These are phyloP conservation scores for Drosophila lacertosa DNA, from an alignment of 1,140 invertebrate genomes.

Conservation along the genomic window DNA sequence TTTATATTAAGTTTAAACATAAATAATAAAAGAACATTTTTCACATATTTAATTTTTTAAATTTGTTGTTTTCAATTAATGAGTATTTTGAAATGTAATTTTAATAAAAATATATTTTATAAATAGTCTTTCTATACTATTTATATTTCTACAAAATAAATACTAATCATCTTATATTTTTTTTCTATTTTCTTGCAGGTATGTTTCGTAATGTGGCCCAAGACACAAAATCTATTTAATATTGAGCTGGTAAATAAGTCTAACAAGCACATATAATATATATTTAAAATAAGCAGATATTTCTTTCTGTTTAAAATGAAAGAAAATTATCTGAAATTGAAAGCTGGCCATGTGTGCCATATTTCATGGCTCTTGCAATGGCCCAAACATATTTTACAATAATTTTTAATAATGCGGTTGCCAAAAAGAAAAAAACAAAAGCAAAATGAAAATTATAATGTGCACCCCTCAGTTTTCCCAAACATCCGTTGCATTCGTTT, in stretches of 20 bases:
- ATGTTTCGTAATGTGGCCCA: constrained; percentile 50
- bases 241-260: constrained; percentile 57
- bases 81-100: too few relatives aligned
- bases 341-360: constrained; percentile 42
- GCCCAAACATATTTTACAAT: constrained; percentile 62
- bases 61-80: too few relatives aligned
- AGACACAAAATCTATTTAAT: constrained; percentile 43
- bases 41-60: too few relatives aligned
- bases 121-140: too few relatives aligned
- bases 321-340: constrained; percentile 34
- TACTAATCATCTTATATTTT: constrained; percentile 6
- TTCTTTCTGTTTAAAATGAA: constrained; percentile 6
- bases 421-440: constrained; percentile 18
- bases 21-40: too few relatives aligned
- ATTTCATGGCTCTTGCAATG: constrained; percentile 59
- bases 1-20: too few relatives aligned
- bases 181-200: constrained; percentile 56
- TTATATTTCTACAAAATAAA: background rate
- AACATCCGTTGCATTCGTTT: constrained; percentile 16
- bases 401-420: constrained; percentile 37
- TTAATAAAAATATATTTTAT: background rate
- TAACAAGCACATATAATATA: constrained; percentile 23
- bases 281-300: background rate
- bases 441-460: background rate
- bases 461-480: background rate